Conservation (phyloP, 2,797 vertebrate genomes). For the Chrysocyon brachyurus region DNA sequence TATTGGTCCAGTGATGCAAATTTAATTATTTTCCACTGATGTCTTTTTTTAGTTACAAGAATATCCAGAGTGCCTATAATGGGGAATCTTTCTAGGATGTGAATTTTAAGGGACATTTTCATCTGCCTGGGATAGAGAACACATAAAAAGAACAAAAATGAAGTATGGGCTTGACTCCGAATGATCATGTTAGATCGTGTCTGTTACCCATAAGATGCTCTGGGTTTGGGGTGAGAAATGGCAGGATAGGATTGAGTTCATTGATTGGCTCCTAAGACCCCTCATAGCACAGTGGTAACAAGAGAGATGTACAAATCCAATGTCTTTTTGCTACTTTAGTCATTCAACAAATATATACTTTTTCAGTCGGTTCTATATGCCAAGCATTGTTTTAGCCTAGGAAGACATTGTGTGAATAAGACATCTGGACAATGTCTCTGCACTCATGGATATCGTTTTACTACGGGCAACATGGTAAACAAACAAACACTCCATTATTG, state of each 20-base stretch:
- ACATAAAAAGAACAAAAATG: background rate
- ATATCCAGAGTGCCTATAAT: background rate
- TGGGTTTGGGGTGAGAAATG: background rate
- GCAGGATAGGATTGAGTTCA: background rate
- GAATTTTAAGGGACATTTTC: background rate
- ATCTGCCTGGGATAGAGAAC: background rate
- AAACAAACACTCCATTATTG: background rate
- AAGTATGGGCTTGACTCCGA: background rate
- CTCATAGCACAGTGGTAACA: background rate
- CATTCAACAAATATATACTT: background rate
- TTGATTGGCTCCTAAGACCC: background rate
- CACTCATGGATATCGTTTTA: background rate
- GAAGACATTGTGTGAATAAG: background rate
- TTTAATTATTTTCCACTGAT: slow-evolving; percentile 15
- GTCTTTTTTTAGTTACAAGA: slow-evolving; percentile 9
- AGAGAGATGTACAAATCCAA: background rate
- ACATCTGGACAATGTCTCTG: background rate
- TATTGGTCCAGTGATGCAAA: background rate
- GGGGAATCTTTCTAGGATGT: background rate
- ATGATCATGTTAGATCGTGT: background rate
- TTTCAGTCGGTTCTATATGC: background rate
- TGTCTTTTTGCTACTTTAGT: background rate
- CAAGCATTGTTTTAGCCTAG: background rate
- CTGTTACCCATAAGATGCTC: background rate
- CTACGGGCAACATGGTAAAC: background rate